phyloP scores from a whole-genome alignment of 2,888 invertebrate species.

The Noctua fimbriata region DNA sequence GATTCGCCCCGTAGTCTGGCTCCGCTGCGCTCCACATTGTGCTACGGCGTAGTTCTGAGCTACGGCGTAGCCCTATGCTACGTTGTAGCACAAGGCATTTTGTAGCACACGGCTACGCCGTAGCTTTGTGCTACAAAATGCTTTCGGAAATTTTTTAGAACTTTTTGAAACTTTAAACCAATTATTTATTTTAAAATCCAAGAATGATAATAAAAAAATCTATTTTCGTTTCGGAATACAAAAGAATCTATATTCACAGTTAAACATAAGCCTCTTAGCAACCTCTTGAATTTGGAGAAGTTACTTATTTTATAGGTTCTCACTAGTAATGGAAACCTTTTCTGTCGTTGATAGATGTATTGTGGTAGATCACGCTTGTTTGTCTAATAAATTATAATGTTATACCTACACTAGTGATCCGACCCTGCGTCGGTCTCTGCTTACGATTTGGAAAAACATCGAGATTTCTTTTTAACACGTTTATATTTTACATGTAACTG shows the following conservation, averaged over 20 bases:
- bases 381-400: not conserved
- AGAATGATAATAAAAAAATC: not conserved
- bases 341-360: not conserved
- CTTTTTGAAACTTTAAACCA: not conserved
- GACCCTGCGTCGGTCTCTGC: not conserved
- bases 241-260: not conserved
- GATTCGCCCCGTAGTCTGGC: not conserved
- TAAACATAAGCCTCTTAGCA: not conserved
- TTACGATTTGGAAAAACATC: not conserved
- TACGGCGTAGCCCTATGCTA: conserved; percentile 25
- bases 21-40: not conserved
- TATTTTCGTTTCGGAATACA: not conserved
- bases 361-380: not conserved
- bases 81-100: conserved; percentile 7
- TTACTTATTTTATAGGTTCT: not conserved
- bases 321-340: conserved; percentile 3
- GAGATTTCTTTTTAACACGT: not conserved
- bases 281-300: not conserved
- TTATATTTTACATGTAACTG: not conserved
- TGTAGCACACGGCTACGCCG: too few species aligned
- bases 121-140: not conserved
- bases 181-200: not conserved
- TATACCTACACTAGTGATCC: not conserved
- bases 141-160: not conserved
- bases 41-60: conserved; percentile 17